Evolutionary conservation across 2,888 invertebrate species (phyloP), one percentile per base, ranked within the genome.

Genomic region (Epinotia ramella): DNA sequence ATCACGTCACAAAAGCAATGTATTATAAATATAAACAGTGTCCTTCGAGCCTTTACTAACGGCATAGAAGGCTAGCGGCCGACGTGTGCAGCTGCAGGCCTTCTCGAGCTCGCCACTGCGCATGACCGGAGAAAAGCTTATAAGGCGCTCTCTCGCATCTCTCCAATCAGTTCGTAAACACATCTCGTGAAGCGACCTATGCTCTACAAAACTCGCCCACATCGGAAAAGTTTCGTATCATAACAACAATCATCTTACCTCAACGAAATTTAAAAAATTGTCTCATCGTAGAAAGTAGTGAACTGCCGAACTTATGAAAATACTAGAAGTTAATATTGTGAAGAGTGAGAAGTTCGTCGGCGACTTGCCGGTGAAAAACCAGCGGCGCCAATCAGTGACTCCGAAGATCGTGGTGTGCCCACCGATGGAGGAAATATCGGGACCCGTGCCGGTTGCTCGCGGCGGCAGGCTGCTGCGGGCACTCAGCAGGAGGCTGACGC

Each of bases 391-490:
- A 76, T 92, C 92, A 16, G 84, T 89, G 69, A 79, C 93, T 57
- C 95, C 95, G 70, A 93, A 90, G 82, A 95, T 95, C 62, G 91
- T 95, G 49, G 93, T 95, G 80, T 94, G 90, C 79, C 94, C 95
- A 59, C 94, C 95, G 5, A 87, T 90, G 80, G 94, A 95, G 79
- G 94, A 94, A 28, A 95, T 95, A 77, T 91, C 95, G 28, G 95
- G 96, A 76, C 93, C 95, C 4, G 95, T 95, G 12, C 93, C 95
- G 0, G 94, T 95, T 40, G 87, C 90, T 20, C 95, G 96, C 12
- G 96, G 96, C 69, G 92, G 96, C 77, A 94, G 96, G 66, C 93
- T 97, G 81, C 95, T 97, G 84, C 95, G 96, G 79, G 96, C 96
- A 44, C 95, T 97, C 78, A 96, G 96, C 86, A 94, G 95, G 75